A percentile compares a stretch with the other conserved stretches of the same genome.
phyloP scores from a whole-genome alignment of 1,140 invertebrate species.

The Bombus picipes region DNA sequence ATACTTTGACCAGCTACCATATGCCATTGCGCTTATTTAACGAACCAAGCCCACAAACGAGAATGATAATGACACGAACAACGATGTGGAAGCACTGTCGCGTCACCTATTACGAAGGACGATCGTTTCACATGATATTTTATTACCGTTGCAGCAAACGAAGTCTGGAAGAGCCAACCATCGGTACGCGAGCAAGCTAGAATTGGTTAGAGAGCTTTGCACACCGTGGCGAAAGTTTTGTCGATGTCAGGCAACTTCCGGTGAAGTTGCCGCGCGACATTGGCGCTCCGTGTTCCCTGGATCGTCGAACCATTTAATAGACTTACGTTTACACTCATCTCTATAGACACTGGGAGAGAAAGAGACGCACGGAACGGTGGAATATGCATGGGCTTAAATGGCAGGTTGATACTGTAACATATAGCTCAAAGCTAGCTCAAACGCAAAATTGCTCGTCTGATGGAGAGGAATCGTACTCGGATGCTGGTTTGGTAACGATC shows the following conservation, averaged over 20 bases:
- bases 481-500: background rate
- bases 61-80: background rate
- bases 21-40: too few species aligned
- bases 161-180: constrained; percentile 1
- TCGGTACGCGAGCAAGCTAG: constrained; percentile 8
- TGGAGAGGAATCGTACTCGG: background rate
- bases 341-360: background rate
- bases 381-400: constrained; percentile 19
- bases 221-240: constrained; percentile 49
- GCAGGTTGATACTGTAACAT: background rate
- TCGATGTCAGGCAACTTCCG: constrained; percentile 60
- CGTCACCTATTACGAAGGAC: background rate
- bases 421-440: background rate
- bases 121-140: constrained; percentile 29
- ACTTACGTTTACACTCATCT: constrained; percentile 57
- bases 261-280: constrained; percentile 37
- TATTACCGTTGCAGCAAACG: constrained; percentile 48
- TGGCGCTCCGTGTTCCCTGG: constrained; percentile 44
- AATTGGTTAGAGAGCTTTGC: constrained; percentile 40
- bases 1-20: too few species aligned
- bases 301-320: constrained; percentile 68
- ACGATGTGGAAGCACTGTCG: background rate
- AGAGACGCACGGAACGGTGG: background rate
- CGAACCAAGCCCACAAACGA: background rate
- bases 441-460: background rate